These are phyloP conservation scores for Stramonita haemastoma DNA, from an alignment of 2,888 invertebrate species.

Conservation along the genomic window DNA sequence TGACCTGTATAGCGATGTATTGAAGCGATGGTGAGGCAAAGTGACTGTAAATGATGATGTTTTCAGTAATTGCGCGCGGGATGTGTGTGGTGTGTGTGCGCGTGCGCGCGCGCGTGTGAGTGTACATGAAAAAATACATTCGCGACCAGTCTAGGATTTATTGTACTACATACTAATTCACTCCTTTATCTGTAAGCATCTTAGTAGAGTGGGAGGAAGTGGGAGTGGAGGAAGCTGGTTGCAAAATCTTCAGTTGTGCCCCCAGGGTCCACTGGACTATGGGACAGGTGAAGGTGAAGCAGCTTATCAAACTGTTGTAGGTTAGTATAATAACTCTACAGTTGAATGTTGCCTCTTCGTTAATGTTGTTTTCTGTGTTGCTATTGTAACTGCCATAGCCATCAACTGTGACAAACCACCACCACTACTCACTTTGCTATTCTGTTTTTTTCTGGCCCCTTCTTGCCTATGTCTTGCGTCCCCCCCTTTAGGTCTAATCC, in stretches of 20 bases:
- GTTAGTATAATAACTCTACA: neutral
- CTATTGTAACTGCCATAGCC: too few species aligned
- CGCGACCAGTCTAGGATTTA: neutral
- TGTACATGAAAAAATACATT: neutral
- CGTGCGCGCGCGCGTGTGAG: slow-evolving; percentile 6
- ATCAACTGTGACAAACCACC: too few species aligned
- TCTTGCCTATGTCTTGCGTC: too few species aligned
- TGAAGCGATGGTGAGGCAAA: neutral
- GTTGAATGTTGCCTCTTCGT: too few species aligned
- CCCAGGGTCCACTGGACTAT: too few species aligned
- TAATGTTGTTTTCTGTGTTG: too few species aligned
- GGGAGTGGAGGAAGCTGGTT: neutral
- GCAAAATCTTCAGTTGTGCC: too few species aligned
- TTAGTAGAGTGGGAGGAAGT: neutral
- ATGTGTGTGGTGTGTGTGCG: neutral
- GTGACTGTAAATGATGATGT: neutral
- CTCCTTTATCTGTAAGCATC: neutral
- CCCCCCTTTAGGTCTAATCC: too few species aligned
- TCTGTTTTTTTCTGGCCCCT: too few species aligned
- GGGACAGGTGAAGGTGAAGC: neutral
- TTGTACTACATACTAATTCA: too few species aligned
- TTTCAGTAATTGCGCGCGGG: neutral
- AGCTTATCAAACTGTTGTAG: neutral
- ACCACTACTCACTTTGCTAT: too few species aligned
- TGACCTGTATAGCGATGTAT: neutral